Conservation (phyloP, 2,797 vertebrate genomes). For the Sebastes cheni region DNA sequence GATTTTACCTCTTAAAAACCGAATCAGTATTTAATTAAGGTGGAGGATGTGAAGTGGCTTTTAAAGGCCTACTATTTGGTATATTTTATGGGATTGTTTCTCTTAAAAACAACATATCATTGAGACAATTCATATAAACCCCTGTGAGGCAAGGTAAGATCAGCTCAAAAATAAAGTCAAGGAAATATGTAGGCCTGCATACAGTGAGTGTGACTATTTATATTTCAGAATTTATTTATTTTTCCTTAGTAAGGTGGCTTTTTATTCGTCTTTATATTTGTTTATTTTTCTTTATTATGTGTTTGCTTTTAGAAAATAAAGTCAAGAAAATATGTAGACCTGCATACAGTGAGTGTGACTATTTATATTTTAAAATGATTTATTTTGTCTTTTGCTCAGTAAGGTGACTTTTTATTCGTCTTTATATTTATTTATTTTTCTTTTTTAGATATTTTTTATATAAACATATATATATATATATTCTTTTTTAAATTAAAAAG, state of each 20-base stretch:
- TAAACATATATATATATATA: fast-evolving
- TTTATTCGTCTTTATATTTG: background rate
- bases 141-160: background rate
- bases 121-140: background rate
- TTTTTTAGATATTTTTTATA: too few relatives aligned
- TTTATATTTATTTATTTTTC: too few relatives aligned
- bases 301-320: too few relatives aligned
- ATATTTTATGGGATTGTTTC: background rate
- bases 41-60: background rate
- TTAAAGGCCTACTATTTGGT: background rate
- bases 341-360: too few relatives aligned
- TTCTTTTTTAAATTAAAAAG: background rate
- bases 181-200: background rate
- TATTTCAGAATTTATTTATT: background rate
- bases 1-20: background rate
- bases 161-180: background rate
- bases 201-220: background rate
- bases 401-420: fast-evolving
- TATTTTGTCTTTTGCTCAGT: too few relatives aligned
- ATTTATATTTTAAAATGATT: too few relatives aligned
- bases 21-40: background rate
- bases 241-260: fast-evolving
- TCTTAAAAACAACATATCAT: background rate
- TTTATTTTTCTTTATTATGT: background rate
- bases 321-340: too few relatives aligned